Evolutionary conservation across 2,113 vertebrate species (phyloP).

Genomic region (Prolemur simus): DNA sequence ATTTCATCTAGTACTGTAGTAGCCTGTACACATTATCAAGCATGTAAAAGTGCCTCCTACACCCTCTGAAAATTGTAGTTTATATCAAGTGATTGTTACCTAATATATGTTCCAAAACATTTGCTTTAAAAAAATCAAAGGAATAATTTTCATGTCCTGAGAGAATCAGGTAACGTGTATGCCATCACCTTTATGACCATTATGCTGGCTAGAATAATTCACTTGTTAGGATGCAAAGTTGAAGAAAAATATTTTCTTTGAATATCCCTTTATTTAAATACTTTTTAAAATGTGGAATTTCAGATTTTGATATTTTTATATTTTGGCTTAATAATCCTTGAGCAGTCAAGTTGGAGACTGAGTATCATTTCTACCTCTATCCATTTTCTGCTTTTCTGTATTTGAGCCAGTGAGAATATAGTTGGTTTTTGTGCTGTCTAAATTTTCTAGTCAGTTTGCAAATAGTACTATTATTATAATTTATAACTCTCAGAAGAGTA

Average conservation of each 20-base stretch:
- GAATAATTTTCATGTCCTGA: neutral
- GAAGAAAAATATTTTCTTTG: neutral
- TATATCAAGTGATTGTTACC: neutral
- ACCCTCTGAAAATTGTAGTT: neutral
- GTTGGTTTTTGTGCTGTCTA: neutral
- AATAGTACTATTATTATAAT: neutral
- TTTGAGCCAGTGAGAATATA: neutral
- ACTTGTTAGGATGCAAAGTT: neutral
- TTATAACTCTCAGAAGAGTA: neutral
- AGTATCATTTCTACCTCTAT: neutral
- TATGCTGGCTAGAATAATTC: neutral
- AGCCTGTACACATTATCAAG: neutral
- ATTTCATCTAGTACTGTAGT: neutral
- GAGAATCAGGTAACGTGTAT: neutral
- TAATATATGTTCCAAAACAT: neutral
- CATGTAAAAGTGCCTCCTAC: neutral
- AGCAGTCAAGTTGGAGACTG: neutral
- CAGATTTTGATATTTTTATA: neutral
- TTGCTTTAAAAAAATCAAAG: neutral
- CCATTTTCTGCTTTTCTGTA: neutral
- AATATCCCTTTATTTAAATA: neutral
- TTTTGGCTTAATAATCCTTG: slow-evolving; percentile 25
- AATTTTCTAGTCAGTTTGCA: slow-evolving; percentile 4
- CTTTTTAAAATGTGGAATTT: neutral
- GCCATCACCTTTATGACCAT: neutral